Percentiles rank a stretch among this genome's conserved stretches.
Evolutionary conservation across 2,113 vertebrate genomes (phyloP).

Genomic region (Tachysurus vachellii): DNA sequence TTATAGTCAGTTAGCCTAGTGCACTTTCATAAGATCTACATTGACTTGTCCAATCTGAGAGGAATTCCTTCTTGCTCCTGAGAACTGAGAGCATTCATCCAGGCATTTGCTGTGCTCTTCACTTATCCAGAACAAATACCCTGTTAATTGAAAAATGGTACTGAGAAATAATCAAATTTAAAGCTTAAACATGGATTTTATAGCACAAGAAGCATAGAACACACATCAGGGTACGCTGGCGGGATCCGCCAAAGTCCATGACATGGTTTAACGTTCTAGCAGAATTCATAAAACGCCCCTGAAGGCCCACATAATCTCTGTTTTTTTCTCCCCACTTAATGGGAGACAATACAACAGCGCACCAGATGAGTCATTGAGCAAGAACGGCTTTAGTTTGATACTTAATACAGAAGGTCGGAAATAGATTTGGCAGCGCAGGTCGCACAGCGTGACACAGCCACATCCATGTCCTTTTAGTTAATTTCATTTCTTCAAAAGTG

Average conservation of each 20-base stretch:
- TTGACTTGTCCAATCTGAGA: neutral
- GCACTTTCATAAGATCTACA: neutral
- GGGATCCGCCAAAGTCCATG: conserved; percentile 67
- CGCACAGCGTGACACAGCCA: conserved; percentile 42
- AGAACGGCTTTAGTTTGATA: conserved; percentile 74
- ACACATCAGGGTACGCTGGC: conserved; percentile 48
- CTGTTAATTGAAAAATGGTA: conserved; percentile 73
- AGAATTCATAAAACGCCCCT: conserved; percentile 71
- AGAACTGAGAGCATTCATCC: neutral
- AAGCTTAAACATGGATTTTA: conserved; percentile 68
- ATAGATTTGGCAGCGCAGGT: conserved; percentile 75
- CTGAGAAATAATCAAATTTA: conserved; percentile 74
- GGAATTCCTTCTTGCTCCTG: neutral
- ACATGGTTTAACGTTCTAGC: conserved; percentile 72
- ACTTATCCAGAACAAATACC: conserved; percentile 49
- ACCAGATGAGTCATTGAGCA: conserved; percentile 76
- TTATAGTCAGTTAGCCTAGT: neutral
- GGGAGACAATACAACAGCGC: conserved; percentile 73
- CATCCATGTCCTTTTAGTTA: conserved; percentile 53
- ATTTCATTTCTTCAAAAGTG: conserved; percentile 64
- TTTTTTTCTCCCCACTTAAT: conserved; percentile 68
- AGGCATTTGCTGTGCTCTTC: neutral
- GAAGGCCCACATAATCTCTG: conserved; percentile 72
- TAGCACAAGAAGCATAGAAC: conserved; percentile 29
- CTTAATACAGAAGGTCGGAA: conserved; percentile 75